Evolutionary conservation across 1,140 invertebrate species (phyloP).

Genomic region (Tetramorium alpestre): DNA sequence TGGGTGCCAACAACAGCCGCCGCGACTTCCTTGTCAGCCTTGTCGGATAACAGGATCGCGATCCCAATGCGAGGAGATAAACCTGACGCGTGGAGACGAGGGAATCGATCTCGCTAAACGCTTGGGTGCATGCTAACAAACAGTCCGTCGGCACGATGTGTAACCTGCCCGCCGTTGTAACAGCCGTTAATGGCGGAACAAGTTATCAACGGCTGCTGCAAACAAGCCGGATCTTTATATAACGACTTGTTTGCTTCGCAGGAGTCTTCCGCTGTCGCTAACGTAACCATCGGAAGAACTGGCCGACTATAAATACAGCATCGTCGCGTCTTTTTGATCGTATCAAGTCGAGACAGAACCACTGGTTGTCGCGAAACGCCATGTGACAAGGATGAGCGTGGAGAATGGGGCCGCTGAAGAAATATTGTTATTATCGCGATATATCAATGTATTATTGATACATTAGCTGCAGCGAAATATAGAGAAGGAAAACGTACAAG

Average conservation of each 20-base stretch:
- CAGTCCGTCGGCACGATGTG: slow-evolving; percentile 49
- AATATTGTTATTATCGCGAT: slow-evolving; percentile 60
- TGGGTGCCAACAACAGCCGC: slow-evolving; percentile 15
- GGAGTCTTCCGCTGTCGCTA: slow-evolving; percentile 47
- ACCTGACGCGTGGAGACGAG: slow-evolving; percentile 1
- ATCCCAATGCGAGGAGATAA: not conserved
- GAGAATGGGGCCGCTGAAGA: slow-evolving; percentile 13
- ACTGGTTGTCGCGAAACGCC: not conserved
- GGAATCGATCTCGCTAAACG: not conserved
- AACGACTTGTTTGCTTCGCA: slow-evolving; percentile 53
- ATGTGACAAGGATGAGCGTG: slow-evolving; percentile 59
- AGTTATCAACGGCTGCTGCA: slow-evolving; percentile 51
- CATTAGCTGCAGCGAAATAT: too few relatives aligned
- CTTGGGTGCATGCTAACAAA: slow-evolving; percentile 56
- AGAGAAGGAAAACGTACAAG: not conserved
- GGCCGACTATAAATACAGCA: not conserved
- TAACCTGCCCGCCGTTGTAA: slow-evolving; percentile 60
- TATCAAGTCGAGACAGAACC: slow-evolving; percentile 55
- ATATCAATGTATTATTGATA: not conserved
- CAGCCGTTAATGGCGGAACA: slow-evolving; percentile 56
- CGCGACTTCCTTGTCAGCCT: slow-evolving; percentile 36
- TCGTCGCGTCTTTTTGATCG: slow-evolving; percentile 46
- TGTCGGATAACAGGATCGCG: slow-evolving; percentile 39
- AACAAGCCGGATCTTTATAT: slow-evolving; percentile 59
- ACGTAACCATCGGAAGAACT: not conserved